Evolutionary conservation across 2,113 vertebrate genomes (phyloP).

Genomic region (Grammomys dolichurus): DNA sequence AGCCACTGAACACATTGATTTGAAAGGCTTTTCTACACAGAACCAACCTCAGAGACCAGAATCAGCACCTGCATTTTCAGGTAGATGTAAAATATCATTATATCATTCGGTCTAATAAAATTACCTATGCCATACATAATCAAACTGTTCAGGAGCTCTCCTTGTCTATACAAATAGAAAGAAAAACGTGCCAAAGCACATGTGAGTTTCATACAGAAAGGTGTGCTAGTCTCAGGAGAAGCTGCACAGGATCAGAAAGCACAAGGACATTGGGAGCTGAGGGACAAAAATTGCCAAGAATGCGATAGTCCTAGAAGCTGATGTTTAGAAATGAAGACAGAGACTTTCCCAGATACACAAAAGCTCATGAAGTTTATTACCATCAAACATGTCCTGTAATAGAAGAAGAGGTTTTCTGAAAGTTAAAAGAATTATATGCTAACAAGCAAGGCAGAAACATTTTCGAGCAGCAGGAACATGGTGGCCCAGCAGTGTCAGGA

Average conservation of each 20-base stretch:
- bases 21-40: background rate
- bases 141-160: no score
- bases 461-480: background rate
- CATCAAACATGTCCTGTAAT: background rate
- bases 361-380: background rate
- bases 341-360: background rate
- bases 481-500: background rate
- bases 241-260: fast-evolving
- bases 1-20: background rate
- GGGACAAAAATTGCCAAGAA: background rate
- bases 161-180: background rate
- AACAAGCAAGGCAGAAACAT: background rate
- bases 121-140: background rate
- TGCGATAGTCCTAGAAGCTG: no score
- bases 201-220: background rate
- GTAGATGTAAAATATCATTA: no score
- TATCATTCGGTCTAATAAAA: background rate
- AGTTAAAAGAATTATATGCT: background rate
- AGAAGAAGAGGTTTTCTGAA: background rate
- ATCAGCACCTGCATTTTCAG: background rate
- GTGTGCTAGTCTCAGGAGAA: background rate
- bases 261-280: background rate
- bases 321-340: background rate
- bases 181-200: background rate
- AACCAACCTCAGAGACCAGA: background rate